Evolutionary conservation across 2,797 vertebrate species (phyloP), one percentile per base, ranked within the genome.

Genomic region (Holocentrus rufus): DNA sequence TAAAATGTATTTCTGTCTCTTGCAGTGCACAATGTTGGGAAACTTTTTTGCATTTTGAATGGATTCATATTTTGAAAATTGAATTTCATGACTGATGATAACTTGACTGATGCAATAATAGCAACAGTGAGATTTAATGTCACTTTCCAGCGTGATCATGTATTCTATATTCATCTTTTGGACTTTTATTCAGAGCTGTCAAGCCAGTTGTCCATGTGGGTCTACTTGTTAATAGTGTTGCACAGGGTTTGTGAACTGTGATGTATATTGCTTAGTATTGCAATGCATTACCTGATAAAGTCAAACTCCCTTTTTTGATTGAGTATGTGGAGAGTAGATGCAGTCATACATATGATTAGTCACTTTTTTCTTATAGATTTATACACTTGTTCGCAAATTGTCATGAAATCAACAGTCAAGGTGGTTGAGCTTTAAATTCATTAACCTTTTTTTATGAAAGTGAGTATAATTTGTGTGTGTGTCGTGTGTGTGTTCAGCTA

Each of bases 401-500:
- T 39, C 9, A 39, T 39, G 36, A 39, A 8, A 10, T 39, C 9
- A 39, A 39, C 36, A 39, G 9, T 39, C 36, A 39, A 39, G 11
- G 25, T 69, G 4, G 53, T 5, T 0, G 2, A 58, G 15, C 13
- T 42, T n/a, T n/a, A n/a, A n/a, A n/a, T n/a, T n/a, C n/a, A n/a
- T n/a, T n/a, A n/a, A n/a, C n/a, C n/a, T 4, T 1, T 39, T 8
- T 39, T 39, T 39, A 7, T 8, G 9, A 39, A 14, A 44, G 39
- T 49, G 17, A 18, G 2, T 20, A 49, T 49, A 49, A 44, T 44
- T 44, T 58, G 57, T 42, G 55, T 36, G 46, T 34, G 7, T 42
- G 58, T n/a, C 44, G 64, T 22, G 9, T 58, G 11, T 44, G 36
- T 70, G 20, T 62, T 39, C 88, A 99, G 98, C 52, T 99, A 96